These are phyloP conservation scores for Stigmatopora nigra DNA, from an alignment of 2,113 vertebrate species.

Conservation along the genomic window DNA sequence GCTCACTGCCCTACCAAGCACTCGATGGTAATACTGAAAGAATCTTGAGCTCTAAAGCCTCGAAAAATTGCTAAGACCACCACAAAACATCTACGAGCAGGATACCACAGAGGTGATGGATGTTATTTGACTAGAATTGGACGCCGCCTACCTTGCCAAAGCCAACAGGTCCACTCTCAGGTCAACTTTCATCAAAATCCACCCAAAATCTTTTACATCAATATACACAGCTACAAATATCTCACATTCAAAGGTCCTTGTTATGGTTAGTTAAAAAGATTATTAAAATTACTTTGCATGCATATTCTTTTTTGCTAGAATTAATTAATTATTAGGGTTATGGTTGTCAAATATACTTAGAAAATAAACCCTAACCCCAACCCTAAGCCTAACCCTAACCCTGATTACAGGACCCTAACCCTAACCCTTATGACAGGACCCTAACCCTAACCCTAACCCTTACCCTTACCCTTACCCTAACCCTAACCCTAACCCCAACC, in stretches of 20 bases:
- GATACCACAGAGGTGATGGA: neutral
- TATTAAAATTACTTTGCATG: neutral
- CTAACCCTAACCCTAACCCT: too few relatives aligned
- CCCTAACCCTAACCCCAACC: too few relatives aligned
- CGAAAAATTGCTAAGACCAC: conserved; percentile 3
- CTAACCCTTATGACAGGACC: too few relatives aligned
- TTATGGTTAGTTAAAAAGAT: neutral
- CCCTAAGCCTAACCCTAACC: too few relatives aligned
- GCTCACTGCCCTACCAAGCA: conserved; percentile 3
- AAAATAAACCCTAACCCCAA: too few relatives aligned
- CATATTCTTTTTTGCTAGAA: neutral
- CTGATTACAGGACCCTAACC: too few relatives aligned
- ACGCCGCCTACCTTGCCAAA: neutral
- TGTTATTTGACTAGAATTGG: neutral
- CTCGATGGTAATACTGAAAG: neutral
- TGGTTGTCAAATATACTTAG: too few relatives aligned
- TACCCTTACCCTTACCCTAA: too few relatives aligned
- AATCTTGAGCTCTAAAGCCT: conserved; percentile 19
- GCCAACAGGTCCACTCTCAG: neutral
- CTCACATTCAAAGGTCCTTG: neutral
- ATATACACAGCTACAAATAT: neutral
- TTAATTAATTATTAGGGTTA: too few relatives aligned
- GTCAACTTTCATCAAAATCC: neutral
- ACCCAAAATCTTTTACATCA: conserved; percentile 4
- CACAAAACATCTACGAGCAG: neutral